These are phyloP conservation scores for Hydrocynus forskahlii DNA, from an alignment of 2,797 vertebrate species.

Conservation along the genomic window DNA sequence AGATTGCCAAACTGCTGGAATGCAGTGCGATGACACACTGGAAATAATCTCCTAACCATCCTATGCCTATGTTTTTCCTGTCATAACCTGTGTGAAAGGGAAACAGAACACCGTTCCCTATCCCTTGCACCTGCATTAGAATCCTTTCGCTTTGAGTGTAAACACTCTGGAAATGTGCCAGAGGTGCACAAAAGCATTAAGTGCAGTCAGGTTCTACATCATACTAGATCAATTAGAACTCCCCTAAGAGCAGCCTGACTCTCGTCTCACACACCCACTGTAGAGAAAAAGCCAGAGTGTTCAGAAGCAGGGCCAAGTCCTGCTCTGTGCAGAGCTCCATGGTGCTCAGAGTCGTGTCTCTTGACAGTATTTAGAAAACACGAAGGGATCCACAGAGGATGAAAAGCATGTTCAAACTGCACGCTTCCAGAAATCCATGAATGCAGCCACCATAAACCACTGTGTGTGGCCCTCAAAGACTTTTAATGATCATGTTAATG, in stretches of 20 bases:
- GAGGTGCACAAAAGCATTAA: conserved; percentile 13
- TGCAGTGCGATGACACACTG: neutral
- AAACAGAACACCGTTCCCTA: conserved; percentile 30
- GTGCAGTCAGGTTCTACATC: conserved; percentile 36
- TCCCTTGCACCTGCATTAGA: conserved; percentile 47
- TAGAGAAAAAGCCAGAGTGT: conserved; percentile 35
- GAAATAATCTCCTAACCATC: neutral
- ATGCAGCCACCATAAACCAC: conserved; percentile 54
- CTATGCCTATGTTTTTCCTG: neutral
- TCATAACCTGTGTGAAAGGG: conserved; percentile 17
- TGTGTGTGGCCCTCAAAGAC: conserved; percentile 60
- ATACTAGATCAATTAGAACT: conserved; percentile 50
- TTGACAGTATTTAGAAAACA: conserved; percentile 70
- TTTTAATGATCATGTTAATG: conserved; percentile 58
- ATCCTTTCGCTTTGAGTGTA: conserved; percentile 51
- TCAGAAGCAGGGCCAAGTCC: conserved; percentile 29
- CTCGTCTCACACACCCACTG: conserved; percentile 34
- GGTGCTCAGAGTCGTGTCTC: conserved; percentile 56
- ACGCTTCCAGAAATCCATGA: conserved; percentile 52
- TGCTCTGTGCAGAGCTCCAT: conserved; percentile 45
- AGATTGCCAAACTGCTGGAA: neutral
- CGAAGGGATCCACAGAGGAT: conserved; percentile 58
- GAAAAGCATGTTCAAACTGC: conserved; percentile 63
- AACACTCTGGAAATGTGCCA: conserved; percentile 31
- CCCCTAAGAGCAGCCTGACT: conserved; percentile 12